Evolutionary conservation across 1,140 invertebrate species (phyloP).

Genomic region (Lysiphlebus fabarum): DNA sequence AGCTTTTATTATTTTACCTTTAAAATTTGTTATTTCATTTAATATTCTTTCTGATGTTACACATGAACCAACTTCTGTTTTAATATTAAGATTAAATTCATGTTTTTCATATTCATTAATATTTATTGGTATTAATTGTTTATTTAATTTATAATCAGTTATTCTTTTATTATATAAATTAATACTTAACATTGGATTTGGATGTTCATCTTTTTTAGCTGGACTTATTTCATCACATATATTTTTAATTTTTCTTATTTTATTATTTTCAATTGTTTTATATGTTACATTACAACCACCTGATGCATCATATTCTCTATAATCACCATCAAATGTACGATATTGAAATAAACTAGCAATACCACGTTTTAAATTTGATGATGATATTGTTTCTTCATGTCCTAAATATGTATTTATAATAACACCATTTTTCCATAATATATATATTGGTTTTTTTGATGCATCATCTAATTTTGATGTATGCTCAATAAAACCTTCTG

Average conservation of each 20-base stretch:
- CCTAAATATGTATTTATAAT: constrained; percentile 58
- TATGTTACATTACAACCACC: constrained; percentile 65
- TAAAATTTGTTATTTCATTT: constrained; percentile 19
- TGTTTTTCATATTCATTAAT: constrained; percentile 58
- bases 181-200: constrained; percentile 51
- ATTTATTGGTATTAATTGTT: constrained; percentile 36
- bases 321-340: constrained; percentile 52
- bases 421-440: constrained; percentile 61
- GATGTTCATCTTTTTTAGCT: constrained; percentile 43
- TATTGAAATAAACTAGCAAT: constrained; percentile 72
- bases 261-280: constrained; percentile 44
- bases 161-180: constrained; percentile 45
- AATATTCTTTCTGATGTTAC: constrained; percentile 51
- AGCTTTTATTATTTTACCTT: constrained; percentile 35
- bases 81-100: constrained; percentile 52
- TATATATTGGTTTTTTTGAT: constrained; percentile 56
- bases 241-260: constrained; percentile 48
- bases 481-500: constrained; percentile 64
- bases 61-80: constrained; percentile 57
- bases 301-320: constrained; percentile 63
- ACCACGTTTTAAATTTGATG: constrained; percentile 70
- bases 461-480: constrained; percentile 58
- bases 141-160: constrained; percentile 50
- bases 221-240: constrained; percentile 39
- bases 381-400: constrained; percentile 58